Evolutionary conservation across 1,140 invertebrate species (phyloP).

Genomic region (Drosophila lacteicornis): DNA sequence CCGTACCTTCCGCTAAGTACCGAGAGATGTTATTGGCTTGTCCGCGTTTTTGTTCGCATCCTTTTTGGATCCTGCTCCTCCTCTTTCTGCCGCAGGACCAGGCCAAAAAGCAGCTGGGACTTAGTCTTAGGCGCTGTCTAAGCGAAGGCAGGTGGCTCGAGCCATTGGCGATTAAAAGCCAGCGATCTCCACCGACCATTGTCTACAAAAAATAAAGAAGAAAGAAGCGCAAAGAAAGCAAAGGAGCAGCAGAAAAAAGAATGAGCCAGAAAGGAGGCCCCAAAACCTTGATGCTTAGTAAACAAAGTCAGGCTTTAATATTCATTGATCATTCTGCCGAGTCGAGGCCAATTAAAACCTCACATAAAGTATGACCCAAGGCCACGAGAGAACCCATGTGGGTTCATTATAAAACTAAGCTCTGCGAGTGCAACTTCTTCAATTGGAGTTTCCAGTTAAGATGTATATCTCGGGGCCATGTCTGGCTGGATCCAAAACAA

Average conservation of each 20-base stretch:
- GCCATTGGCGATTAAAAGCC: slow-evolving; percentile 33
- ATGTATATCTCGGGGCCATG: slow-evolving; percentile 55
- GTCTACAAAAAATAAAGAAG: slow-evolving; percentile 12
- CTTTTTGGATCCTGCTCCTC: slow-evolving; percentile 27
- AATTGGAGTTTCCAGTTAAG: slow-evolving; percentile 54
- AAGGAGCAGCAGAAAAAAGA: slow-evolving; percentile 9
- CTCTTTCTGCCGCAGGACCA: slow-evolving; percentile 35
- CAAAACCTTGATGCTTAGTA: not conserved
- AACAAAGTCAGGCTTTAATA: slow-evolving; percentile 24
- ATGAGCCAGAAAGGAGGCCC: not conserved
- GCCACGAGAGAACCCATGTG: slow-evolving; percentile 11
- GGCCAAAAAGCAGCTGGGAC: slow-evolving; percentile 35
- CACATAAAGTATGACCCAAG: slow-evolving; percentile 26
- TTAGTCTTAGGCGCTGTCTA: slow-evolving; percentile 32
- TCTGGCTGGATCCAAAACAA: slow-evolving; percentile 30
- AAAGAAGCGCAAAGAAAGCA: not conserved
- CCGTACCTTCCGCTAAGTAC: slow-evolving; percentile 51
- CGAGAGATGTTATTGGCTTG: slow-evolving; percentile 54
- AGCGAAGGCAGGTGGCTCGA: slow-evolving; percentile 52
- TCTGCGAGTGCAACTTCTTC: slow-evolving; percentile 23
- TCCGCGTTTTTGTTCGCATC: slow-evolving; percentile 10
- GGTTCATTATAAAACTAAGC: slow-evolving; percentile 7
- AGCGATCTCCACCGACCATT: slow-evolving; percentile 3
- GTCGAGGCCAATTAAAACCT: slow-evolving; percentile 17
- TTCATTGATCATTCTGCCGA: slow-evolving; percentile 35